phyloP scores from a whole-genome alignment of 2,113 vertebrate genomes.

The Herpailurus yagouaroundi region DNA sequence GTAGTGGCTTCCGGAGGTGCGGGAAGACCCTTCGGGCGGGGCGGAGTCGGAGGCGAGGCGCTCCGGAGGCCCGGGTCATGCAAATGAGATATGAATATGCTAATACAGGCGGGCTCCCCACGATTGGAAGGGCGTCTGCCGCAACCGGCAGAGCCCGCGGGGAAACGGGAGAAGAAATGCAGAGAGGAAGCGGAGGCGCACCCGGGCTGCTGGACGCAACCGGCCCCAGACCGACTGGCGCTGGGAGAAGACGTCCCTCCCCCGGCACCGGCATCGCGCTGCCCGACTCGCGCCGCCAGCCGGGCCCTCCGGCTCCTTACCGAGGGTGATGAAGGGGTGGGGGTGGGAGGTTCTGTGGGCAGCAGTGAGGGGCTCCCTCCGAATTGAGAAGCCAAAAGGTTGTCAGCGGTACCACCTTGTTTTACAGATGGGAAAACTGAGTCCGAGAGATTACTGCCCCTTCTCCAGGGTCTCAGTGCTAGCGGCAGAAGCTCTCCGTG shows the following conservation, averaged over 20 bases:
- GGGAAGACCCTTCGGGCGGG: not conserved
- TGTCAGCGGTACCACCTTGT: not conserved
- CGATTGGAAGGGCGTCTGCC: too few relatives aligned
- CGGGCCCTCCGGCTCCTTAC: not conserved
- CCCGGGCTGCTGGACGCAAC: not conserved
- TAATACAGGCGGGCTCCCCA: not conserved
- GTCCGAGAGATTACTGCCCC: not conserved
- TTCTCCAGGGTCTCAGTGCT: not conserved
- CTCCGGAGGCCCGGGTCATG: rapidly evolving
- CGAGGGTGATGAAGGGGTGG: not conserved
- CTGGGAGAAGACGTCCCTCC: not conserved
- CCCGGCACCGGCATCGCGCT: rapidly evolving
- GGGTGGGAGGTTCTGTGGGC: not conserved
- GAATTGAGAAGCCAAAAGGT: not conserved
- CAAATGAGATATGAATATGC: not conserved
- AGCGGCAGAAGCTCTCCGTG: not conserved
- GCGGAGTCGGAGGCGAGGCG: rapidly evolving
- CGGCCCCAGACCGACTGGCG: rapidly evolving
- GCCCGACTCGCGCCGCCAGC: rapidly evolving
- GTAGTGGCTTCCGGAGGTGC: not conserved
- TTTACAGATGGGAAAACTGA: conserved; percentile 31
- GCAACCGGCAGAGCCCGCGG: rapidly evolving
- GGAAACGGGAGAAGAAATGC: not conserved
- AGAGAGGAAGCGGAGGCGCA: not conserved
- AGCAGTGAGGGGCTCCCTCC: not conserved